Conservation (phyloP, 1,140 invertebrate genomes). For the Orius insidiosus region DNA sequence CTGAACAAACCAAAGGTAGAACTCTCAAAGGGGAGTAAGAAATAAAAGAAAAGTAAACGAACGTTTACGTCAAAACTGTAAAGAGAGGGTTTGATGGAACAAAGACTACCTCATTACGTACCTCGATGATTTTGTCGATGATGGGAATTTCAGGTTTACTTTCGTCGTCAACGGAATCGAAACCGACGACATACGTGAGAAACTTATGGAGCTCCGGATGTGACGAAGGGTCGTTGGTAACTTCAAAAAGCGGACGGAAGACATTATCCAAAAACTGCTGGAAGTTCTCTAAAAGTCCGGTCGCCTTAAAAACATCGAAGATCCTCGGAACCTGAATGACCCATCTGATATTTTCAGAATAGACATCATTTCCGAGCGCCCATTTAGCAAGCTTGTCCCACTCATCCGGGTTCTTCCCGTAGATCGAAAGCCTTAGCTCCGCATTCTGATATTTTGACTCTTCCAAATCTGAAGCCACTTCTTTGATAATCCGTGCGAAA, state of each 20-base stretch:
- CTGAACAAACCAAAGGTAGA: too few relatives aligned
- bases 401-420: constrained; percentile 79
- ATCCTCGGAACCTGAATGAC: constrained; percentile 89
- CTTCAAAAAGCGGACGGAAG: constrained; percentile 90
- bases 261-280: constrained; percentile 91
- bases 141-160: constrained; percentile 94
- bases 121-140: constrained; percentile 63
- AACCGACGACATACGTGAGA: constrained; percentile 73
- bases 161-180: constrained; percentile 99
- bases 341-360: constrained; percentile 91
- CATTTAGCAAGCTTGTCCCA: constrained; percentile 95
- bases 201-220: constrained; percentile 92
- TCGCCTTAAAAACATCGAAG: constrained; percentile 90
- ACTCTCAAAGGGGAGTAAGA: too few relatives aligned
- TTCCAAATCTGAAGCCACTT: constrained; percentile 88
- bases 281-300: constrained; percentile 88
- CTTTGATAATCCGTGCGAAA: constrained; percentile 78
- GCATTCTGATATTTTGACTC: constrained; percentile 98
- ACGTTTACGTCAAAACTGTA: too few relatives aligned
- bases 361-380: constrained; percentile 75
- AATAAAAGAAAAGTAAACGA: too few relatives aligned
- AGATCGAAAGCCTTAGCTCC: constrained; percentile 88
- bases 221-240: constrained; percentile 75
- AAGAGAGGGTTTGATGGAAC: too few relatives aligned
- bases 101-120: too few relatives aligned